Percentiles rank a stretch among this genome's conserved stretches.
These are phyloP conservation scores for Nomada lathburiana DNA, from an alignment of 2,888 invertebrate species.

Conservation along the genomic window DNA sequence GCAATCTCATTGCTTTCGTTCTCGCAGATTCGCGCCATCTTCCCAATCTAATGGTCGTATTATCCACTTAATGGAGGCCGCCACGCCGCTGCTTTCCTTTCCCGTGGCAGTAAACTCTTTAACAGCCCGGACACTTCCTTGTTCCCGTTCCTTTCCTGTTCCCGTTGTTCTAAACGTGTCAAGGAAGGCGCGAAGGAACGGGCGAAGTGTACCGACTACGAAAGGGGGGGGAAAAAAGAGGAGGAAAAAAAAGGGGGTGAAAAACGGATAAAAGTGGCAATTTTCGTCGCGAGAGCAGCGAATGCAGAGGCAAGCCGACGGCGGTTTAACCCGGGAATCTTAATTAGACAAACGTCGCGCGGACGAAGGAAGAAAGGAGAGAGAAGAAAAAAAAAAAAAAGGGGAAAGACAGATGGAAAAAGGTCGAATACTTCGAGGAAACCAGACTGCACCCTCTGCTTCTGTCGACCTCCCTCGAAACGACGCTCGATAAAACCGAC, in stretches of 20 bases:
- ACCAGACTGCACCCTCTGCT: conserved; percentile 10
- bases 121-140: conserved; percentile 4
- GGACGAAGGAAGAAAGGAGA: background rate
- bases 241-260: background rate
- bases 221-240: background rate
- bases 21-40: background rate
- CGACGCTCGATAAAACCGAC: conserved; percentile 50
- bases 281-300: conserved; percentile 8
- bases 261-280: background rate
- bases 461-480: conserved; percentile 3
- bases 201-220: background rate
- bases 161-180: conserved; percentile 6
- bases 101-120: conserved; percentile 13
- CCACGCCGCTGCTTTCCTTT: background rate
- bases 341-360: conserved; percentile 42
- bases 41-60: conserved; percentile 9
- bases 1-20: background rate
- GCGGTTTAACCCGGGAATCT: conserved; percentile 26
- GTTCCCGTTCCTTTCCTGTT: background rate
- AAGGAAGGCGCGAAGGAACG: background rate
- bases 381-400: background rate
- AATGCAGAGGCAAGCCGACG: background rate
- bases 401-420: background rate
- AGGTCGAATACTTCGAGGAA: conserved; percentile 30
- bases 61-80: conserved; percentile 7